A percentile compares a stretch with the other conserved stretches of the same genome.
Evolutionary conservation across 2,888 invertebrate genomes (phyloP).

Genomic region (Minunthozetes semirufus): DNA sequence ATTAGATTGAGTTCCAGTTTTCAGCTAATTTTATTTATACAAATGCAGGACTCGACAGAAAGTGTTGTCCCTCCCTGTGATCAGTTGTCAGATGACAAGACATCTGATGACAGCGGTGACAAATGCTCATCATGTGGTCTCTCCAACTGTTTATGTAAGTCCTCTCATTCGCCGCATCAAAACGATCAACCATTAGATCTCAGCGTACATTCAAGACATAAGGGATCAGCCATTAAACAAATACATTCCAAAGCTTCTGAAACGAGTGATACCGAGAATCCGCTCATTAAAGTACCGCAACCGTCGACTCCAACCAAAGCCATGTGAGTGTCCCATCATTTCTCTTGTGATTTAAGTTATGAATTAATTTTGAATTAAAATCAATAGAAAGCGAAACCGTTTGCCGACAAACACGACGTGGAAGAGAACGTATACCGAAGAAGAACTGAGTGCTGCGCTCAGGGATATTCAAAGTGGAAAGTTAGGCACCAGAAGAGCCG

Average conservation of each 20-base stretch:
- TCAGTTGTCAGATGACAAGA: slow-evolving; percentile 14
- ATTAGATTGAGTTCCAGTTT: neutral
- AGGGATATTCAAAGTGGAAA: slow-evolving; percentile 87
- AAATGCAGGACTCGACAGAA: slow-evolving; percentile 21
- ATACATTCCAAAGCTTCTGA: slow-evolving; percentile 36
- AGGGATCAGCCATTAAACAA: slow-evolving; percentile 15
- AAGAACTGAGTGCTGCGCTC: slow-evolving; percentile 86
- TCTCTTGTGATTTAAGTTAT: too few relatives aligned
- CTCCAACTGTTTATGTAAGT: slow-evolving; percentile 25
- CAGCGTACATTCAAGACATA: slow-evolving; percentile 40
- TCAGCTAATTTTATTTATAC: neutral
- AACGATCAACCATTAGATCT: slow-evolving; percentile 44
- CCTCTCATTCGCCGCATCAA: slow-evolving; percentile 36
- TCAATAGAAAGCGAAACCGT: slow-evolving; percentile 22
- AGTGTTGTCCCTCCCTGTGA: slow-evolving; percentile 28
- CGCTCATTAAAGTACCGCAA: slow-evolving; percentile 44
- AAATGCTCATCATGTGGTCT: slow-evolving; percentile 23
- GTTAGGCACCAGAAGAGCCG: slow-evolving; percentile 83
- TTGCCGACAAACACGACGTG: slow-evolving; percentile 47
- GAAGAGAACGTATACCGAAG: slow-evolving; percentile 84
- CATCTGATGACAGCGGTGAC: slow-evolving; percentile 18
- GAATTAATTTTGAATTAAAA: neutral
- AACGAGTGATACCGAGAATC: slow-evolving; percentile 33
- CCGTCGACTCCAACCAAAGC: slow-evolving; percentile 41
- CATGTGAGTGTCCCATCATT: slow-evolving; percentile 38